phyloP scores from a whole-genome alignment of 1,140 invertebrate species.

The Pseudomyrmex sp. region DNA sequence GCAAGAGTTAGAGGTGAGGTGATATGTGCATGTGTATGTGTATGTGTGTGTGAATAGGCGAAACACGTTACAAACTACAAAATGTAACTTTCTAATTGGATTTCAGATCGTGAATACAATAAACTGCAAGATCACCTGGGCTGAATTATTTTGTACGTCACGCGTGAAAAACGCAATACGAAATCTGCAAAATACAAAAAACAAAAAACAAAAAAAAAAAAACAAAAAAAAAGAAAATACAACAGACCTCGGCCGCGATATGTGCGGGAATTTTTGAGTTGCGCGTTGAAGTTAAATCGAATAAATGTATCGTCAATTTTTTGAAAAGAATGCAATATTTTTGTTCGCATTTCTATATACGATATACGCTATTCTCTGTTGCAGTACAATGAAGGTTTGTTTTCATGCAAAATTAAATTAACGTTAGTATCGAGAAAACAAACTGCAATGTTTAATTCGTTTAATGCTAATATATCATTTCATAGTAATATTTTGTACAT shows the following conservation, averaged over 20 bases:
- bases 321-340: slow-evolving; percentile 26
- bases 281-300: slow-evolving; percentile 33
- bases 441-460: slow-evolving; percentile 49
- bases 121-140: slow-evolving; percentile 42
- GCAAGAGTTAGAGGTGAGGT: slow-evolving; percentile 51
- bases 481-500: background rate
- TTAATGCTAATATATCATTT: slow-evolving; percentile 34
- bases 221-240: too few species aligned
- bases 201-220: too few species aligned
- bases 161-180: background rate
- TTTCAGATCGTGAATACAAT: slow-evolving; percentile 50
- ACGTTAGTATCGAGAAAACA: slow-evolving; percentile 42
- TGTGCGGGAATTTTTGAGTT: background rate
- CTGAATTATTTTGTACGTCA: slow-evolving; percentile 53
- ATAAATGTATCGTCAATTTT: slow-evolving; percentile 41
- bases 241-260: too few species aligned
- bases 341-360: slow-evolving; percentile 22
- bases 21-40: too few species aligned
- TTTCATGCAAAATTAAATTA: slow-evolving; percentile 53
- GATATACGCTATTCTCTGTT: background rate
- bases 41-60: background rate
- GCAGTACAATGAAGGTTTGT: slow-evolving; percentile 50
- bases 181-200: too few species aligned
- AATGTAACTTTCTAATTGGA: slow-evolving; percentile 76
- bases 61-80: slow-evolving; percentile 55